These are phyloP conservation scores for Nephrocerus scutellatus DNA, from an alignment of 2,888 invertebrate species.

Conservation along the genomic window DNA sequence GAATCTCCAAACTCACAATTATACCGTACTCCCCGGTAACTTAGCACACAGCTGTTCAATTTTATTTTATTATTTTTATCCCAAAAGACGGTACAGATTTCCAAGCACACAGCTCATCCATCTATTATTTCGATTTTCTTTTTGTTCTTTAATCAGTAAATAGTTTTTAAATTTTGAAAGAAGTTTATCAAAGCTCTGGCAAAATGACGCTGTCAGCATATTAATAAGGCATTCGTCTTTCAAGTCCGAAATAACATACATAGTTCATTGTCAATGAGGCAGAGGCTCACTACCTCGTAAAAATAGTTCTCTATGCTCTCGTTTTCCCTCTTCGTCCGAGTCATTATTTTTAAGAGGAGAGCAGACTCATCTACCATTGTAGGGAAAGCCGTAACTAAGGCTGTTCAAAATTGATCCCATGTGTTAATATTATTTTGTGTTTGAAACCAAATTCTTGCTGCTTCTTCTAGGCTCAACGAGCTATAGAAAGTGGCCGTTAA, in stretches of 20 bases:
- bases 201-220: neutral
- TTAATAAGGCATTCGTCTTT: neutral
- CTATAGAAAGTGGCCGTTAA: slow-evolving; percentile 1
- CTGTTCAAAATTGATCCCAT: neutral
- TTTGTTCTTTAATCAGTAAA: too few species aligned
- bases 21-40: too few species aligned
- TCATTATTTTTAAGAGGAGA: slow-evolving; percentile 1
- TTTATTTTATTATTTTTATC: too few species aligned
- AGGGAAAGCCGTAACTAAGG: neutral
- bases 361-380: neutral
- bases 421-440: neutral
- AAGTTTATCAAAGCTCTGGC: too few species aligned
- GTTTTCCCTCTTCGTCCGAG: neutral
- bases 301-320: slow-evolving; percentile 1
- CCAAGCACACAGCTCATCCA: too few species aligned
- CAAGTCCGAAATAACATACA: too few species aligned
- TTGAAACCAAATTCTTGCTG: slow-evolving; percentile 5
- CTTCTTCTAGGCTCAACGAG: neutral
- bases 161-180: too few species aligned
- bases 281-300: neutral
- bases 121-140: too few species aligned
- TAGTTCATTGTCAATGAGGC: neutral
- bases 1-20: too few species aligned
- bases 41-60: too few species aligned
- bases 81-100: too few species aligned